phyloP scores from a whole-genome alignment of 2,797 vertebrate species.

The Nyctalus aviator region DNA sequence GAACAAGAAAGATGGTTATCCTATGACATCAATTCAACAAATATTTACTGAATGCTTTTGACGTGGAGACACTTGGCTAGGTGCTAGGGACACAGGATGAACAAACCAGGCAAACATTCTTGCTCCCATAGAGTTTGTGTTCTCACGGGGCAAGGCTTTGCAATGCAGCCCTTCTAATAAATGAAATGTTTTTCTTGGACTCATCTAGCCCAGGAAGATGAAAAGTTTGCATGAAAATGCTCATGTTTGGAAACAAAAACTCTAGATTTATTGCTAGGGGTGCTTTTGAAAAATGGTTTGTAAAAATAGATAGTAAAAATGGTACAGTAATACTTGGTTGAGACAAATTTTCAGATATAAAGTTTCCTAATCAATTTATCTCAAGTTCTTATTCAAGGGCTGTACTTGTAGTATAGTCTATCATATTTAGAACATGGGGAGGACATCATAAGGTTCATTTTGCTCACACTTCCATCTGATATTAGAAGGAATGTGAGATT shows the following conservation, averaged over 20 bases:
- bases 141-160: neutral
- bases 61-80: neutral
- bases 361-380: slow-evolving; percentile 70
- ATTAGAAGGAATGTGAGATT: slow-evolving; percentile 57
- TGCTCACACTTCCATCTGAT: slow-evolving; percentile 49
- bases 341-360: slow-evolving; percentile 67
- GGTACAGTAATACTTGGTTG: slow-evolving; percentile 31
- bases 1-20: neutral
- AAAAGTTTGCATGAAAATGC: slow-evolving; percentile 63
- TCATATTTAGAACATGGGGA: slow-evolving; percentile 73
- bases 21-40: neutral
- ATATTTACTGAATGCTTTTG: neutral
- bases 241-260: slow-evolving; percentile 51
- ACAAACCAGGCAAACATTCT: neutral
- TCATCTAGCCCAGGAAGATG: neutral
- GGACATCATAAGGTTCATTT: neutral
- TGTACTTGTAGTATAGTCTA: neutral
- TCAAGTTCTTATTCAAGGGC: slow-evolving; percentile 61
- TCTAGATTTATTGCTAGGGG: slow-evolving; percentile 23
- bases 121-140: neutral
- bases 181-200: neutral
- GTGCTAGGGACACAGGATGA: neutral
- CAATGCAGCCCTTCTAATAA: neutral
- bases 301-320: slow-evolving; percentile 71
- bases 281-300: slow-evolving; percentile 75